Percentiles rank a stretch among this genome's conserved stretches.
Evolutionary conservation across 2,888 invertebrate genomes (phyloP).

Genomic region (Alcis repandata): DNA sequence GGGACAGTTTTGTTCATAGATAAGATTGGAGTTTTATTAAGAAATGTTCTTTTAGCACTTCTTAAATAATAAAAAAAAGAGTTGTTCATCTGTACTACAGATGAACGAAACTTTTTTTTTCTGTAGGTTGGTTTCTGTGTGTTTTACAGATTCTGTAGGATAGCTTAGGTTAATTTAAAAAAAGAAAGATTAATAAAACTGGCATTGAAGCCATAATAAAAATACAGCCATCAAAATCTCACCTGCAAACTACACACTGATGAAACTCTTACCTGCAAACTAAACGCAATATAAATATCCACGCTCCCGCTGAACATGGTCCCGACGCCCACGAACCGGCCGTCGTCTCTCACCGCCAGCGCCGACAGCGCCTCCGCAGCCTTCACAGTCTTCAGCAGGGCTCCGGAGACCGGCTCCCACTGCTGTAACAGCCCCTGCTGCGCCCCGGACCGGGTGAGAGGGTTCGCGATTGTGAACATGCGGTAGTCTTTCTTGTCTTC

Average conservation of each 20-base stretch:
- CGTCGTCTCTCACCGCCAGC: conserved; percentile 95
- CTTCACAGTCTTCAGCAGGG: conserved; percentile 84
- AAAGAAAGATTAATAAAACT: too few relatives aligned
- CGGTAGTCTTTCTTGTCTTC: conserved; percentile 89
- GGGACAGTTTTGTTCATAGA: too few relatives aligned
- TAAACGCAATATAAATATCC: conserved; percentile 88
- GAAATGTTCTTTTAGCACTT: too few relatives aligned
- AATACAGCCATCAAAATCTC: neutral
- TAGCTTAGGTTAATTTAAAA: too few relatives aligned
- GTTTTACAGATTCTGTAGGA: too few relatives aligned
- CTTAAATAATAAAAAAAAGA: too few relatives aligned
- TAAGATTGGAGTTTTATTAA: too few relatives aligned
- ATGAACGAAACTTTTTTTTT: too few relatives aligned
- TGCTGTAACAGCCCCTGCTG: conserved; percentile 92
- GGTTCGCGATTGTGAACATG: conserved; percentile 93
- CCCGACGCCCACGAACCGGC: conserved; percentile 96
- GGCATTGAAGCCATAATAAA: too few relatives aligned
- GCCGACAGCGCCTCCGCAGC: conserved; percentile 93
- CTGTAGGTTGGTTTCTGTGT: too few relatives aligned
- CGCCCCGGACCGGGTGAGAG: conserved; percentile 90
- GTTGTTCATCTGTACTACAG: too few relatives aligned
- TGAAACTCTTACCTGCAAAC: neutral
- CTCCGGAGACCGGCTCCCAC: conserved; percentile 89
- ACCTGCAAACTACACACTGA: neutral
- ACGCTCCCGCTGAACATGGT: conserved; percentile 98